These are phyloP conservation scores for Malurus leucopterus DNA, from an alignment of 2,797 vertebrate genomes.

Conservation along the genomic window DNA sequence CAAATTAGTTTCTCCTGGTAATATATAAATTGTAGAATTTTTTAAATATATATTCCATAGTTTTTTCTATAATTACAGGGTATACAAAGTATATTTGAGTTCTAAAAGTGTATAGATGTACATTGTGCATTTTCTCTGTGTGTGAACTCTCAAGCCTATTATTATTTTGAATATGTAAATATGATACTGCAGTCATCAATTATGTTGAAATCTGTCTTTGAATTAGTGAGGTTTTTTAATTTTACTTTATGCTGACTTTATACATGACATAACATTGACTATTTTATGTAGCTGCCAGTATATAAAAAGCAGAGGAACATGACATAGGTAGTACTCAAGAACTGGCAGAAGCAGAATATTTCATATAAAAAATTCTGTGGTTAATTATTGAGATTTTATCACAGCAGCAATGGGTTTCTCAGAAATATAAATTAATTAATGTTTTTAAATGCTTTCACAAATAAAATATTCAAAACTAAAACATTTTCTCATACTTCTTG, in stretches of 20 bases:
- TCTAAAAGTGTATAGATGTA: background rate
- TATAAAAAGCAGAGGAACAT: background rate
- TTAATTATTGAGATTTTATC: background rate
- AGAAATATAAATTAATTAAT: background rate
- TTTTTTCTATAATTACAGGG: background rate
- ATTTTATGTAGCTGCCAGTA: background rate
- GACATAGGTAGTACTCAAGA: background rate
- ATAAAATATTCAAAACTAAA: background rate
- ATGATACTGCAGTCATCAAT: background rate
- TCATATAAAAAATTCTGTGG: background rate
- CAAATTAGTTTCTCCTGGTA: background rate
- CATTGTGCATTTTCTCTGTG: background rate
- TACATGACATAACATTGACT: background rate
- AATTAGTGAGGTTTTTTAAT: background rate
- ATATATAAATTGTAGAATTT: background rate
- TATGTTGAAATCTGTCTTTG: background rate
- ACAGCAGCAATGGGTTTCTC: background rate
- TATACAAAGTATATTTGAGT: background rate
- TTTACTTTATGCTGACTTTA: background rate
- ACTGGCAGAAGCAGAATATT: background rate
- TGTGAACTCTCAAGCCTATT: background rate
- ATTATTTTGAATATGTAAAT: background rate
- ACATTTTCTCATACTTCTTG: background rate
- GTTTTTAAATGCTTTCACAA: background rate
- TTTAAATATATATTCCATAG: background rate